A percentile compares a stretch with the other conserved stretches of the same genome.
Conservation (phyloP, 2,113 vertebrate genomes). For the Microcebus ravelobensis region DNA sequence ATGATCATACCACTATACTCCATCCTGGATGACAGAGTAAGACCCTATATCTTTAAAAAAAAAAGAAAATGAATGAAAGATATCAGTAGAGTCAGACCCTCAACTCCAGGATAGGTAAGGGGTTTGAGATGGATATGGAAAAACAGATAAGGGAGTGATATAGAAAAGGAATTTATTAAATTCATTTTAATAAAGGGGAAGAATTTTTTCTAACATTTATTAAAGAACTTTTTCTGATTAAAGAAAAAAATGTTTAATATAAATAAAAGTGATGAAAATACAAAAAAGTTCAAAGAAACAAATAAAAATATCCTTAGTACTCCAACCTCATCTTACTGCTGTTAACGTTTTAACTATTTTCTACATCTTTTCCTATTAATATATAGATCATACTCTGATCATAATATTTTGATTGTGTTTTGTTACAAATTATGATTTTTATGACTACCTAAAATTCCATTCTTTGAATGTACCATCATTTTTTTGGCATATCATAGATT, state of each 20-base stretch:
- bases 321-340: background rate
- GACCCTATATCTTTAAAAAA: too few species aligned
- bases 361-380: background rate
- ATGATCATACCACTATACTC: too few species aligned
- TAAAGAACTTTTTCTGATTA: background rate
- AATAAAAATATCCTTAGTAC: background rate
- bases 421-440: constrained; percentile 10
- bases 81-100: background rate
- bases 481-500: background rate
- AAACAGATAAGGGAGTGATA: background rate
- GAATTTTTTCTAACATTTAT: background rate
- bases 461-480: background rate
- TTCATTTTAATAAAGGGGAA: background rate
- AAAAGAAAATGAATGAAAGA: background rate
- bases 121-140: background rate
- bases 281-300: background rate
- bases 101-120: background rate
- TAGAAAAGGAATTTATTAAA: too few species aligned
- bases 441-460: background rate
- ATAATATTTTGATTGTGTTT: background rate
- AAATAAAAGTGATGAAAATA: background rate
- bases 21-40: too few species aligned
- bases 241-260: constrained; percentile 15
- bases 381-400: background rate
- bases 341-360: background rate